Conservation (phyloP, 2,888 invertebrate genomes). For the Amiota communis region DNA sequence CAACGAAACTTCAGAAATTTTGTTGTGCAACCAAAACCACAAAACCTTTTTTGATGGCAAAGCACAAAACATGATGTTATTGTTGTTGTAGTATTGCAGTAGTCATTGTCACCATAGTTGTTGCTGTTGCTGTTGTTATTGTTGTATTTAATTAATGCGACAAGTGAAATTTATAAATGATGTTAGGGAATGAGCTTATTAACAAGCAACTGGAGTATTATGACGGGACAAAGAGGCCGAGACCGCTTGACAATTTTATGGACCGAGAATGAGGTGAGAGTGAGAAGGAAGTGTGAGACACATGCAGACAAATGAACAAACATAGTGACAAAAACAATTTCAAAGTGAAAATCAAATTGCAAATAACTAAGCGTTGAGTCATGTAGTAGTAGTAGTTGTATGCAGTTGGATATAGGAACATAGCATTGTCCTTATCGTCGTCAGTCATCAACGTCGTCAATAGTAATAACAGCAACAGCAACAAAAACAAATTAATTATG, state of each 20-base stretch:
- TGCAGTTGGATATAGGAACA: neutral
- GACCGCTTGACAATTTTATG: too few species aligned
- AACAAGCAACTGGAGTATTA: constrained; percentile 41
- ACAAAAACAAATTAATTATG: constrained; percentile 68
- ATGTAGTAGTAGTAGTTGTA: neutral
- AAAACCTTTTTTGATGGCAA: neutral
- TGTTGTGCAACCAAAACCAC: neutral
- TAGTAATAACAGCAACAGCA: constrained; percentile 20
- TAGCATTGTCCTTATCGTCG: constrained; percentile 35
- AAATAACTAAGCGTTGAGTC: constrained; percentile 41
- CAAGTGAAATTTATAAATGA: constrained; percentile 34
- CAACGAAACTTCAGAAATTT: too few species aligned
- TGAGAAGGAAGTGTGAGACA: neutral
- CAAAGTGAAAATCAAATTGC: constrained; percentile 50
- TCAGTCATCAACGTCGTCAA: neutral
- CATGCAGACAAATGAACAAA: constrained; percentile 37
- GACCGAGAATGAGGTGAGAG: too few species aligned
- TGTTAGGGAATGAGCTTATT: constrained; percentile 48
- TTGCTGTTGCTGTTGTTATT: constrained; percentile 8
- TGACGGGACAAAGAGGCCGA: neutral
- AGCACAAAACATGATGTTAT: neutral
- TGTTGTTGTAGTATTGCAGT: neutral
- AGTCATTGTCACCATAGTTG: constrained; percentile 10
- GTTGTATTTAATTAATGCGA: constrained; percentile 31
- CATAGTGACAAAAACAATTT: constrained; percentile 16